Evolutionary conservation across 2,113 vertebrate genomes (phyloP), one percentile per base, ranked within the genome.

Genomic region (Tricholaema leucomelas): DNA sequence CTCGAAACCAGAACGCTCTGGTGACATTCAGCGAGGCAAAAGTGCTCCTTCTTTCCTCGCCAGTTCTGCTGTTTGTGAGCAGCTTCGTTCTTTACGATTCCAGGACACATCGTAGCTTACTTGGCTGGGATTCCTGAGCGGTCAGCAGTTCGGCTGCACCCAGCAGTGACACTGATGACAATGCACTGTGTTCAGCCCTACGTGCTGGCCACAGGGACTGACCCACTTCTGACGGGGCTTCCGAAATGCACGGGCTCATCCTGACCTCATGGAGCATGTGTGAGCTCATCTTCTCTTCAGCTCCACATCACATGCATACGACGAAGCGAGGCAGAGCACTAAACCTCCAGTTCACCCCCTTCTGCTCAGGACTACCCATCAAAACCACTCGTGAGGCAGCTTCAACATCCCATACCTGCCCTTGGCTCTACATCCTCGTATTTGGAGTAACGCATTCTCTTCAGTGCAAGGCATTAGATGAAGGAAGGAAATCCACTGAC

Each of bases 251-350:
- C 2, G 0, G 2, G 61, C 2, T 8, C 61, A 5, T 6, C 42
- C 48, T 8, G 40, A 18, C 54, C 40, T 48, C 44, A 0, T 0
- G 1, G 28, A 64, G 4, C 1, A 5, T 0, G 36, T 14, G 81
- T 31, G 31, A 46, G 50, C 8, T 16, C 31, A 24, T 6, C 0
- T 4, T 20, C 5, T 9, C 70, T 46, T 11, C 6, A 3, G 54
- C 50, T 85, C 46, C 20, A 7, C 17, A 1, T 21, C 6, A 20
- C 3, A 18, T 0, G 16, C 30, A 3, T 3, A 3, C 2, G 10
- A 24, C 0, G 1, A 35, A 61, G 46, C 0, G 8, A 50, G 15
- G 38, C 27, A n/a, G 46, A 83, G 17, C 21, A 2, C 24, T 6
- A 17, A 8, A 18, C 5, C 23, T 20, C 50, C 33, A 52, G 20